Evolutionary conservation across 2,113 vertebrate species (phyloP), one percentile per base, ranked within the genome.

Genomic region (Ptilorrhoa leucosticta): DNA sequence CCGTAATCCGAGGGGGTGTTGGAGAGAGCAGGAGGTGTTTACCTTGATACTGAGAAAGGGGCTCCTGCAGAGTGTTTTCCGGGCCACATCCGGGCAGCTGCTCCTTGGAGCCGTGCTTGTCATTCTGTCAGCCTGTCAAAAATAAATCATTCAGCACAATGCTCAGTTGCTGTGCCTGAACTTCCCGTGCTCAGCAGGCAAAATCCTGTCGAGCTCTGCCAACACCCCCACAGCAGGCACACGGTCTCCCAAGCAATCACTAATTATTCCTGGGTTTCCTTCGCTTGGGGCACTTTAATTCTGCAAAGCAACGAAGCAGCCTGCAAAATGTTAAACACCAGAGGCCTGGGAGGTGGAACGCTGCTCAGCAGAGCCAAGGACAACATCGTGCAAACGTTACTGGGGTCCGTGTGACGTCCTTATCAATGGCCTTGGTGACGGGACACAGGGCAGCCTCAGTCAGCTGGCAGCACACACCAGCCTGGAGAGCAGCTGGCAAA

Each of bases 11-110:
- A 22, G 8, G 15, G 19, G 35, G 33, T 14, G 1, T 1, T 21
- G 40, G 5, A 27, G 40, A 11, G n/a, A 44, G 42, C 33, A 11
- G 50, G 35, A 47, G 26, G 20, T 18, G 4, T 56, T 91, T 94
- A 97, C 97, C 94, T 97, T 97, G 92, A 97, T n/a, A 1, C 86
- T 96, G 68, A 93, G 88, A 6, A 97, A 97, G 0, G 95, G 96
- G 54, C 22, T 97, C 42, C 57, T 60, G 70, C 78, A 94, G 86
- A 37, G 35, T 0, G 45, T 13, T 69, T 48, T 81, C 66, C 0
- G 18, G 53, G 90, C 11, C 5, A 0, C 22, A 1, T 33, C 53
- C 5, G 14, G 28, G 66, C 2, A 14, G 70, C 84, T 39, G 87
- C 39, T 89, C 48, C 90, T 75, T 0, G 70, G 31, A 12, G 79